These are phyloP conservation scores for Congeria kusceri DNA, from an alignment of 2,888 invertebrate genomes.

Conservation along the genomic window DNA sequence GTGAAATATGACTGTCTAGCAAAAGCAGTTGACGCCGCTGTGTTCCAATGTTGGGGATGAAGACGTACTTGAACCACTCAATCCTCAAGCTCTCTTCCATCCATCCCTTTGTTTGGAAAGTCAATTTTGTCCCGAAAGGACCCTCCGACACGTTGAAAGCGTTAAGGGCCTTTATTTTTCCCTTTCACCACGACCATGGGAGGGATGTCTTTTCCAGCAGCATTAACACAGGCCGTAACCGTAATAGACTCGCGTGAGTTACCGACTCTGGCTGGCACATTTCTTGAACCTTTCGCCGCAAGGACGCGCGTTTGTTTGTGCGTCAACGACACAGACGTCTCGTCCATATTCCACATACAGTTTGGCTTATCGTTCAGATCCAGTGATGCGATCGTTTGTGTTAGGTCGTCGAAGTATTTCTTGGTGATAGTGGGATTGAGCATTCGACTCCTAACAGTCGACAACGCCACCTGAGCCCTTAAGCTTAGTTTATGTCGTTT, in stretches of 20 bases:
- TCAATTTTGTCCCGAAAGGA: slow-evolving; percentile 29
- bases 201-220: slow-evolving; percentile 34
- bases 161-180: background rate
- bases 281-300: slow-evolving; percentile 14
- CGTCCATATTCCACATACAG: slow-evolving; percentile 42
- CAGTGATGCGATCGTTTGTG: background rate
- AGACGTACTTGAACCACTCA: slow-evolving; percentile 37
- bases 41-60: slow-evolving; percentile 39
- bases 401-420: slow-evolving; percentile 17
- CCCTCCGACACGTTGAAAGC: slow-evolving; percentile 6
- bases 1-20: slow-evolving; percentile 49
- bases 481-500: background rate
- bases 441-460: slow-evolving; percentile 10
- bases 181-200: slow-evolving; percentile 39
- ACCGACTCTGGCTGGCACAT: slow-evolving; percentile 29
- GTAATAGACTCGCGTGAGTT: slow-evolving; percentile 35
- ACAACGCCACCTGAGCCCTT: background rate
- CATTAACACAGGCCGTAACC: slow-evolving; percentile 47
- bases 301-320: slow-evolving; percentile 45
- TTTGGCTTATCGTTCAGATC: background rate
- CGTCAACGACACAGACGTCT: slow-evolving; percentile 26
- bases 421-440: slow-evolving; percentile 2
- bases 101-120: slow-evolving; percentile 50
- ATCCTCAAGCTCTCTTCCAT: slow-evolving; percentile 48
- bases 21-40: slow-evolving; percentile 49